Evolutionary conservation across 2,797 vertebrate genomes (phyloP).

Genomic region (Sparus aurata): DNA sequence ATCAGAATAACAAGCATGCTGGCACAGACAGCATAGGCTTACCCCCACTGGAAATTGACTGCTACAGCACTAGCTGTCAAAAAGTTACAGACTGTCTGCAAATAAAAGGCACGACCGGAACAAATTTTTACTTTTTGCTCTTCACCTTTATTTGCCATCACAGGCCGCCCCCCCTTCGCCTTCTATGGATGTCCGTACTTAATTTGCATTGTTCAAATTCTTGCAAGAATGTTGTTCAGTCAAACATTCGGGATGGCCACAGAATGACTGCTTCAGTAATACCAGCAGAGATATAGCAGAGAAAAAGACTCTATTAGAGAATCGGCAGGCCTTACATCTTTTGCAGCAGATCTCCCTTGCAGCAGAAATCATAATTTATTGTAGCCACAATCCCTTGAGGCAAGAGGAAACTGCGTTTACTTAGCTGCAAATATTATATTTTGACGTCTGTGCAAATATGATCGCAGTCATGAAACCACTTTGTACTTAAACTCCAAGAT

Average conservation of each 20-base stretch:
- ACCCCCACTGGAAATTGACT: conserved; percentile 72
- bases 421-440: conserved; percentile 27
- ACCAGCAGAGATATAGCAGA: background rate
- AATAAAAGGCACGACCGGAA: conserved; percentile 68
- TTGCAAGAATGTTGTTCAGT: conserved; percentile 20
- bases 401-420: conserved; percentile 11
- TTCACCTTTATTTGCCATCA: conserved; percentile 65
- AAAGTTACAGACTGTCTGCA: conserved; percentile 72
- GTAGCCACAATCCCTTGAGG: conserved; percentile 10
- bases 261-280: conserved; percentile 39
- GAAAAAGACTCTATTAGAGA: conserved; percentile 32
- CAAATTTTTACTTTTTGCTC: conserved; percentile 49
- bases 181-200: conserved; percentile 16
- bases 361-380: conserved; percentile 34
- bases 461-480: conserved; percentile 20
- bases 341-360: conserved; percentile 21
- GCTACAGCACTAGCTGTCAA: conserved; percentile 76
- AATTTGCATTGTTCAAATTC: conserved; percentile 58
- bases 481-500: conserved; percentile 28
- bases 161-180: conserved; percentile 5
- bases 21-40: conserved; percentile 75
- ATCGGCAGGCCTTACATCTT: conserved; percentile 31
- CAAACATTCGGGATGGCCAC: conserved; percentile 9
- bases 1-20: conserved; percentile 82
- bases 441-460: conserved; percentile 20